Evolutionary conservation across 2,888 invertebrate species (phyloP), one percentile per base, ranked within the genome.

Genomic region (Zootermopsis nevadensis): DNA sequence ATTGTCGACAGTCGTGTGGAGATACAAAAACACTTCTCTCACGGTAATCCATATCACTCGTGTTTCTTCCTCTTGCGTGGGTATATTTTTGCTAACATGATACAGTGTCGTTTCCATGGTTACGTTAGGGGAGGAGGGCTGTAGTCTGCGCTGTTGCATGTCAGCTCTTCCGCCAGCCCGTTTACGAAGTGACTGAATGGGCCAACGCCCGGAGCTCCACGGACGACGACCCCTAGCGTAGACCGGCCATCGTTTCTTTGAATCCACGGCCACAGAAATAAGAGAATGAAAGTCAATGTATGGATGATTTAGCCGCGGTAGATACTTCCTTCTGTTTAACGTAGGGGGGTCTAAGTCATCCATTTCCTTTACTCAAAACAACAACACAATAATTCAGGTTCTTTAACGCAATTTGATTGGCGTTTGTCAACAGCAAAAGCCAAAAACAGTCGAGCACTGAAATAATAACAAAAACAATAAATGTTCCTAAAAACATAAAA

Each of bases 191-290:
- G 7, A 66, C n/a, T 79, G 79, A 81, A 35, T 77, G 82, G 82
- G 76, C 77, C 82, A 82, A 82, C 82, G 82, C 67, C 82, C 82
- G 72, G 82, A 82, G 82, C 82, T 79, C 77, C 31, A 67, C 67
- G 82, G 77, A 10, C 82, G 82, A 79, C 82, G 82, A 82, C 82
- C 82, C 77, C 48, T 82, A 67, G 31, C 31, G 10, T 31, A 31
- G 22, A 74, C 74, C 74, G 74, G 74, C 19, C 42, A 42, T 74
- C 74, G 22, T 69, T 30, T 12, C 60, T 60, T n/a, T n/a, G 60
- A 60, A 27, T 60, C 27, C n/a, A 12, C n/a, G 60, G 60, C 27
- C 60, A 27, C 60, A 60, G 15, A 27, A n/a, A 27, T 19, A 48
- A 4, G 48, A 48, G 3, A 48, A 48, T 48, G 1, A 6, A 1